These are phyloP conservation scores for Physocephala rufipes DNA, from an alignment of 2,888 invertebrate genomes.

Conservation along the genomic window DNA sequence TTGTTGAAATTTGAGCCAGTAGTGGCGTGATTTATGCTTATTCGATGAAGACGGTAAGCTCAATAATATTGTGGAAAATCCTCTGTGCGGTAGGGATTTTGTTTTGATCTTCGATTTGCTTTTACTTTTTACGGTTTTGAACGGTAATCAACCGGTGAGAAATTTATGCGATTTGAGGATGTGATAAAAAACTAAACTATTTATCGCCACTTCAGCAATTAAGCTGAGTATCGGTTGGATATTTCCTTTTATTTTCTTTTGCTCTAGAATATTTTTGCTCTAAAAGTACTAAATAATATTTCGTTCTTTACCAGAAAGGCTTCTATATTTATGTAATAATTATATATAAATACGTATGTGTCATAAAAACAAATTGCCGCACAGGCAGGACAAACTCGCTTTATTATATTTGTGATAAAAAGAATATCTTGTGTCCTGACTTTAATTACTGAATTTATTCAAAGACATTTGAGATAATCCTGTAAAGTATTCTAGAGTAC, in stretches of 20 bases:
- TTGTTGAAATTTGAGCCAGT: not conserved
- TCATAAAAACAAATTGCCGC: too few species aligned
- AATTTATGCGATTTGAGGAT: conserved; percentile 31
- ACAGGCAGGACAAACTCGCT: conserved; percentile 8
- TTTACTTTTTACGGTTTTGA: not conserved
- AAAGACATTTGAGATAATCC: conserved; percentile 66
- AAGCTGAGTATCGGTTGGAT: not conserved
- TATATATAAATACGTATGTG: too few species aligned
- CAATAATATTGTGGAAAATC: conserved; percentile 31
- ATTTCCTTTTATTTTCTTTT: not conserved
- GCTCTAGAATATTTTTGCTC: too few species aligned
- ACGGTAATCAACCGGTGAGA: not conserved
- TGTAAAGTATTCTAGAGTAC: conserved; percentile 39
- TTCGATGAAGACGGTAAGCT: conserved; percentile 33
- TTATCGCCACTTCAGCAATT: conserved; percentile 26
- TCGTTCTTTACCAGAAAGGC: too few species aligned
- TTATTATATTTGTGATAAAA: conserved; percentile 35
- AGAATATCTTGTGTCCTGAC: conserved; percentile 63
- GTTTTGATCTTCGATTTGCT: conserved; percentile 20
- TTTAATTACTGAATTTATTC: conserved; percentile 66
- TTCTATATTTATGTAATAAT: too few species aligned
- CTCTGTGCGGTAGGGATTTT: conserved; percentile 10
- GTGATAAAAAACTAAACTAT: conserved; percentile 16
- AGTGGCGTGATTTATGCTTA: conserved; percentile 30
- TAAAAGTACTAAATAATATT: too few species aligned